Percentiles rank a stretch among this genome's conserved stretches.
Conservation (phyloP, 2,888 invertebrate species). For the Alloscopus bannaensis region DNA sequence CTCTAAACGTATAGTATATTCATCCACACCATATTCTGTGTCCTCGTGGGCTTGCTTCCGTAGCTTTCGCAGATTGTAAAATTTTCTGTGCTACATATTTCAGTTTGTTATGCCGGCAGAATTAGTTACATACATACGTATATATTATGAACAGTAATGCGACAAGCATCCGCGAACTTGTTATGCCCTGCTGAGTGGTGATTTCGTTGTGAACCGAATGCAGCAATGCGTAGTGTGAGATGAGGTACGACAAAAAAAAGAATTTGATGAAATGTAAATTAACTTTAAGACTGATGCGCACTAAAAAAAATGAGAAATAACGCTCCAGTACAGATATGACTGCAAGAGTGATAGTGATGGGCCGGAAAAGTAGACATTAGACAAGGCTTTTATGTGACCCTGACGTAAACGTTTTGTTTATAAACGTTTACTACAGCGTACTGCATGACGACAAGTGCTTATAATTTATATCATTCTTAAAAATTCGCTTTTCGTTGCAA, state of each 20-base stretch:
- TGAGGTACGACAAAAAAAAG: constrained; percentile 20
- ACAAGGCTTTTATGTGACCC: too few relatives aligned
- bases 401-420: too few relatives aligned
- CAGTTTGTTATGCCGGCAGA: not conserved
- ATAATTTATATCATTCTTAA: too few relatives aligned
- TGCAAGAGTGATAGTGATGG: too few relatives aligned
- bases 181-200: not conserved
- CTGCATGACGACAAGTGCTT: too few relatives aligned
- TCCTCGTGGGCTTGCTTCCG: not conserved
- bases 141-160: not conserved
- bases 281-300: constrained; percentile 9
- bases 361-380: too few relatives aligned
- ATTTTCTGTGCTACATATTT: not conserved
- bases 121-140: not conserved
- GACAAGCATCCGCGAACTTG: not conserved
- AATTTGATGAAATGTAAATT: constrained; percentile 26
- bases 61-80: not conserved
- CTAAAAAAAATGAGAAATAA: constrained; percentile 2
- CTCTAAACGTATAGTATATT: not conserved
- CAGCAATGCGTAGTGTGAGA: not conserved
- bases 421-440: too few relatives aligned
- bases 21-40: not conserved
- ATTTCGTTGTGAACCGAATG: not conserved
- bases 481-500: too few relatives aligned
- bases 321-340: too few relatives aligned